Percentiles rank a stretch among this genome's conserved stretches.
phyloP scores from a whole-genome alignment of 2,113 vertebrate genomes.

The Rhinogobius similis region DNA sequence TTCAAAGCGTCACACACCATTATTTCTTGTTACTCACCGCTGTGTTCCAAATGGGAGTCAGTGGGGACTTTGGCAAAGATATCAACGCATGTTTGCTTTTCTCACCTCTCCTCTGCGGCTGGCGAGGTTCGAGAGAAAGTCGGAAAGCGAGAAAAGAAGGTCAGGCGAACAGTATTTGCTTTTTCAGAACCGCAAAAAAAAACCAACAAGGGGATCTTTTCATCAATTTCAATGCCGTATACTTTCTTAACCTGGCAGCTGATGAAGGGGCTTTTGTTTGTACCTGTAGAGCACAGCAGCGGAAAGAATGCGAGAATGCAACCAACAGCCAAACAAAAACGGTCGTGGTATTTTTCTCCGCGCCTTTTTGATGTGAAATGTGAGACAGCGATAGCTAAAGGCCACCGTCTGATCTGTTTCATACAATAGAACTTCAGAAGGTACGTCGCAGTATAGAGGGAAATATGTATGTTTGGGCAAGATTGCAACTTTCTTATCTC shows the following conservation, averaged over 20 bases:
- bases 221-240: slow-evolving; percentile 23
- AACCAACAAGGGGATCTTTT: slow-evolving; percentile 10
- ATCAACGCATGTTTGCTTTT: background rate
- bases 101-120: background rate
- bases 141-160: slow-evolving; percentile 12
- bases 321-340: background rate
- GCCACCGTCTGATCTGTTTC: background rate
- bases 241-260: slow-evolving; percentile 3
- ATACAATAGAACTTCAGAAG: background rate
- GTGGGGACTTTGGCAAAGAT: background rate
- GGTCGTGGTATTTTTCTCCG: background rate
- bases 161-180: slow-evolving; percentile 29
- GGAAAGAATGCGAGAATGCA: slow-evolving; percentile 11
- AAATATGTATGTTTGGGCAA: background rate
- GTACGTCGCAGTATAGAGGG: background rate
- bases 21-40: slow-evolving; percentile 18
- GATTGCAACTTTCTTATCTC: too few relatives aligned
- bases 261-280: slow-evolving; percentile 12
- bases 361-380: slow-evolving; percentile 1
- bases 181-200: slow-evolving; percentile 4
- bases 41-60: slow-evolving; percentile 20
- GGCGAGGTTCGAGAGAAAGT: background rate
- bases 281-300: slow-evolving; percentile 8
- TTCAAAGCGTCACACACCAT: background rate
- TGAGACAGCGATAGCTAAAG: background rate